Base-by-base conservation (phyloP, 2,888 invertebrate genomes). In the Antheraea yamamai region DNA sequence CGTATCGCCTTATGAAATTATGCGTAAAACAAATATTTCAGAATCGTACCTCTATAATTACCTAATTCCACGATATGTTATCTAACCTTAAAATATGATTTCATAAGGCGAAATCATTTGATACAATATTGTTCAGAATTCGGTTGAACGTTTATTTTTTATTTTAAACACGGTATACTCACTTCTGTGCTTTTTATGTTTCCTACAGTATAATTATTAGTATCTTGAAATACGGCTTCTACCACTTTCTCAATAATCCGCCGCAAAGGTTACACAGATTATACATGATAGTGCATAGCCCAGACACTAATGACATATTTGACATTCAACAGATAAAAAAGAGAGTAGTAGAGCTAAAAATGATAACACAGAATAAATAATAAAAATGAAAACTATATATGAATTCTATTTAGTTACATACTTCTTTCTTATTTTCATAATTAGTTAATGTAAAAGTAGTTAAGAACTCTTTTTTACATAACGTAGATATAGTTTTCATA, bases 51-150 rank as follows among this genome's bases (percentile, higher is more conserved):
- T 64, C 14, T 66, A 30, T 30, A 66, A 84, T 85, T 84, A 86
- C 79, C 85, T 83, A 86, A 85, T 87, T 85, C 82, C 88, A 87
- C 85, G 87, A 84, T 87, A 85, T 85, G 84, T 83, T 86, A 88
- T 75, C 88, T 92, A 92, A 92, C 92, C 92, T 92, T 88, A 90
- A 92, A 91, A 84, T 76, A 72, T 26, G 61, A 75, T 75, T 75
- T 75, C 74, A 75, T 71, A 75, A 75, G 14, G n/a, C 18, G 39
- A 26, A 39, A 70, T 39, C 39, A 70, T 68, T 20, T 6, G 18
- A 20, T 18, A 68, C 18, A 39, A 68, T 35, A 39, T 68, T n/a
- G n/a, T 70, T 70, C 20, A 70, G 20, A 39, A 39, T 39, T 39
- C 10, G 39, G 26, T 66, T 16, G 16, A 66, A 26, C 14, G 6